Evolutionary conservation across 2,113 vertebrate species (phyloP).

Genomic region (Pelobates fuscus): DNA sequence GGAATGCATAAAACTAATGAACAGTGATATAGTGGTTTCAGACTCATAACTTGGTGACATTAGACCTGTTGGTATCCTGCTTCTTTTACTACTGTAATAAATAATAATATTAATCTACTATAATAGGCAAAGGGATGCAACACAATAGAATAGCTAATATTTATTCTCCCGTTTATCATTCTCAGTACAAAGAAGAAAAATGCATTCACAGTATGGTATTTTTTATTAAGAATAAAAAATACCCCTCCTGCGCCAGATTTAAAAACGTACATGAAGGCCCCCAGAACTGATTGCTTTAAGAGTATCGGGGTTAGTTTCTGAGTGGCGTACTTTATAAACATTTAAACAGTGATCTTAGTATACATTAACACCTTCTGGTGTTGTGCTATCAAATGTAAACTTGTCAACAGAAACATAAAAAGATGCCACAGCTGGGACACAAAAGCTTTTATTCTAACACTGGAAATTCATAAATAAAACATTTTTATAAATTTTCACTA

Average conservation of each 20-base stretch:
- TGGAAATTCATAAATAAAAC: conserved; percentile 69
- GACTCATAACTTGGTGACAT: no score
- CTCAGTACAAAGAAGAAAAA: neutral
- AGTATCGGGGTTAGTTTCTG: conserved; percentile 77
- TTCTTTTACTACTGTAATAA: no score
- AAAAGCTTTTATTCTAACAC: conserved; percentile 70
- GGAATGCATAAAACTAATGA: no score
- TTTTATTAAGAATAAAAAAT: neutral
- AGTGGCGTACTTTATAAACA: conserved; percentile 80
- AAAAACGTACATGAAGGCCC: neutral
- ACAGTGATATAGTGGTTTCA: no score
- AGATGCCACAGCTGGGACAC: conserved; percentile 71
- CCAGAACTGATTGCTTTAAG: conserved; percentile 54
- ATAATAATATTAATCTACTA: no score
- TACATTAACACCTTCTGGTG: conserved; percentile 78
- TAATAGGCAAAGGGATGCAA: no score
- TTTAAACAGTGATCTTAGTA: conserved; percentile 78
- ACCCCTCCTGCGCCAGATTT: neutral
- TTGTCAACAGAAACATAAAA: conserved; percentile 76
- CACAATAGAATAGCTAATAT: neutral
- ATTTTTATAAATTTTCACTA: neutral
- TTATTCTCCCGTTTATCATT: neutral
- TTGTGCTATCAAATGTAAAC: conserved; percentile 73
- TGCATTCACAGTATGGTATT: neutral
- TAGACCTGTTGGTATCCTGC: no score